Conservation (phyloP, 2,113 vertebrate genomes). For the Tauraco erythrolophus region DNA sequence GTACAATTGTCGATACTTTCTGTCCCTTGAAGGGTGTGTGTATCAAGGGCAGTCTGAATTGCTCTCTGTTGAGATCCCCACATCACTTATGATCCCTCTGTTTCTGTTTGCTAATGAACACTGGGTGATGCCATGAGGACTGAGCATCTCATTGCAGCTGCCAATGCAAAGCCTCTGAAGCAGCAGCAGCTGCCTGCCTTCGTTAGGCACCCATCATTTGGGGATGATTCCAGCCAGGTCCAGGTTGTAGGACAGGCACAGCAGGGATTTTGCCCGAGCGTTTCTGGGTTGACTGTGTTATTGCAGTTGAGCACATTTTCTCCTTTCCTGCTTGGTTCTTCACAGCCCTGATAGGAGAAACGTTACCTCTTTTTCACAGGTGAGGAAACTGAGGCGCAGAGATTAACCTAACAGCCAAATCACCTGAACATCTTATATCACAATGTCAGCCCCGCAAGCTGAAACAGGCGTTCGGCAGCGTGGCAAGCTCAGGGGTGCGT, state of each 20-base stretch:
- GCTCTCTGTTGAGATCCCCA: background rate
- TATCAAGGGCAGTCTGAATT: background rate
- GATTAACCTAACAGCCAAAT: background rate
- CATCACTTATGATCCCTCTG: background rate
- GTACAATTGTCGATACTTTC: rapidly evolving
- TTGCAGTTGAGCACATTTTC: background rate
- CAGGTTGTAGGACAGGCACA: background rate
- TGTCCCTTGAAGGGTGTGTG: background rate
- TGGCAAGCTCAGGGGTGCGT: background rate
- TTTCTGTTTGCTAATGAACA: background rate
- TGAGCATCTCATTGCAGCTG: background rate
- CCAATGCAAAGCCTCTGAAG: background rate
- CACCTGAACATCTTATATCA: background rate
- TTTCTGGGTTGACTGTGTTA: background rate
- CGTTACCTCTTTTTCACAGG: background rate
- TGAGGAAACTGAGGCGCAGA: background rate
- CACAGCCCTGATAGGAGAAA: background rate
- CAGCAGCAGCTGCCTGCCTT: background rate
- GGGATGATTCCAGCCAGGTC: background rate
- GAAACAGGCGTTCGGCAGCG: background rate
- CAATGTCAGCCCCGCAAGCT: background rate
- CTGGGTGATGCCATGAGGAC: background rate
- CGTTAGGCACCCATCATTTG: rapidly evolving
- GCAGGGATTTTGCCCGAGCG: background rate
- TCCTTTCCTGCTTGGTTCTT: background rate